Evolutionary conservation across 1,140 invertebrate species (phyloP), one percentile per base, ranked within the genome.

Genomic region (Cardiocondyla obscurior): DNA sequence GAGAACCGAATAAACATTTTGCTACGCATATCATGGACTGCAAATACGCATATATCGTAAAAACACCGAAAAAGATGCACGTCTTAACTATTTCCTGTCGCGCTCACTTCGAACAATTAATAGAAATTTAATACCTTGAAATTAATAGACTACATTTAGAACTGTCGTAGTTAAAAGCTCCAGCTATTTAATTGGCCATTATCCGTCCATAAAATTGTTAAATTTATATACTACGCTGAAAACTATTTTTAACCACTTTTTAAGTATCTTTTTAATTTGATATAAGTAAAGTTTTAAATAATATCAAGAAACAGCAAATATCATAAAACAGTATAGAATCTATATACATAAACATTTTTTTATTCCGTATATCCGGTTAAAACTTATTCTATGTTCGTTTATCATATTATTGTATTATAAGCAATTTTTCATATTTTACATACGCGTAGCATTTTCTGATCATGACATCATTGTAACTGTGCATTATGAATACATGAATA

Each of bases 1-100:
- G 28, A 77, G 6, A 55, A 30, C 6, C 16, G 7, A 33, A 16
- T 39, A 22, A 77, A 77, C 2, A 67, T 67, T 77, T 33, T 77
- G 30, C 3, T 2, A 49, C 6, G 6, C 6, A 51, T 25, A 65
- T 67, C 16, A n/a, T n/a, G 22, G n/a, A 62, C 19, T 44, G 25
- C n/a, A 14, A 62, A 62, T 14, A 46, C 7, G 28, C 33, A 25
- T 60, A 2, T 4, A 22, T 30, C 33, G 19, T n/a, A 16, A 4
- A 28, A 58, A 58, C 8, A 30, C 12, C 14, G 14, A 39, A 53
- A 55, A 10, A 5, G 10, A 25, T n/a, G 16, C 14, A 70, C 16
- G 8, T n/a, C n/a, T n/a, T 33, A 33, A 33, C 5, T 55, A 7
- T 51, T 58, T 30, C 5, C 14, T 60, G 25, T 2, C 3, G 25